These are phyloP conservation scores for Cassiopea andromeda DNA, from an alignment of 30 jellyfish, hydroid and myxozoan species.

Conservation along the genomic window DNA sequence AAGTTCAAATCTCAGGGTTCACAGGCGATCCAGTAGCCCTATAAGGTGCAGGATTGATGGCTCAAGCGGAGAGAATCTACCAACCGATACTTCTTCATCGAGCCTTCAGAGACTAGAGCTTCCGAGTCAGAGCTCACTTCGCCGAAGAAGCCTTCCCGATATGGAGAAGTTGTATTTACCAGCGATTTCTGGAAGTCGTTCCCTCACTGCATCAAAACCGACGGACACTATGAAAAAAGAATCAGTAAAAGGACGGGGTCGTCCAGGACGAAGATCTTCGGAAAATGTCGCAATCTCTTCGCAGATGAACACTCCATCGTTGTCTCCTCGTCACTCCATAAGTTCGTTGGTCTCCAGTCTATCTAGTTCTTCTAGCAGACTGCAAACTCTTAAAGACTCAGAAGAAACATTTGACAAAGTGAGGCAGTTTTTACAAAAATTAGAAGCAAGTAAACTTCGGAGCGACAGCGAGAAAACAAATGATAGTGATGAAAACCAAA, in stretches of 20 bases:
- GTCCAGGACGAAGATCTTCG: constrained; percentile 50
- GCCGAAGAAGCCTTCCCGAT: constrained; percentile 74
- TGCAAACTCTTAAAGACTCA: constrained; percentile 47
- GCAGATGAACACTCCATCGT: constrained; percentile 66
- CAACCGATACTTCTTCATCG: neutral
- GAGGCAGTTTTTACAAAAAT: constrained; percentile 73
- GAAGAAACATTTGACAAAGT: constrained; percentile 75
- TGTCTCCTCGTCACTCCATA: constrained; percentile 76
- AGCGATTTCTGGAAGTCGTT: constrained; percentile 21
- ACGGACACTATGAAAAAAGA: constrained; percentile 9
- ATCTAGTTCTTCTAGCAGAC: constrained; percentile 65
- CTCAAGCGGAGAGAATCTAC: constrained; percentile 13
- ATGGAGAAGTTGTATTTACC: constrained; percentile 57
- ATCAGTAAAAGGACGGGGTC: constrained; percentile 11
- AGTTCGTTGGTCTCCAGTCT: constrained; percentile 80
- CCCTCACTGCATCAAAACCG: constrained; percentile 47
- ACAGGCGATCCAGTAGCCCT: constrained; percentile 70
- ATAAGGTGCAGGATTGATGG: constrained; percentile 31
- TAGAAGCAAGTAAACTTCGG: constrained; percentile 59
- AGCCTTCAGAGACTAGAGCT: constrained; percentile 38
- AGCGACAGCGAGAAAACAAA: constrained; percentile 47
- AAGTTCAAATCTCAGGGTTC: neutral
- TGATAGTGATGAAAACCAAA: constrained; percentile 34
- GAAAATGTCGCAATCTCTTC: constrained; percentile 42
- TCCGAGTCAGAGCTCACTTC: constrained; percentile 20